Base-by-base conservation (phyloP, 2,797 vertebrate species). In the Lacerta agilis region DNA sequence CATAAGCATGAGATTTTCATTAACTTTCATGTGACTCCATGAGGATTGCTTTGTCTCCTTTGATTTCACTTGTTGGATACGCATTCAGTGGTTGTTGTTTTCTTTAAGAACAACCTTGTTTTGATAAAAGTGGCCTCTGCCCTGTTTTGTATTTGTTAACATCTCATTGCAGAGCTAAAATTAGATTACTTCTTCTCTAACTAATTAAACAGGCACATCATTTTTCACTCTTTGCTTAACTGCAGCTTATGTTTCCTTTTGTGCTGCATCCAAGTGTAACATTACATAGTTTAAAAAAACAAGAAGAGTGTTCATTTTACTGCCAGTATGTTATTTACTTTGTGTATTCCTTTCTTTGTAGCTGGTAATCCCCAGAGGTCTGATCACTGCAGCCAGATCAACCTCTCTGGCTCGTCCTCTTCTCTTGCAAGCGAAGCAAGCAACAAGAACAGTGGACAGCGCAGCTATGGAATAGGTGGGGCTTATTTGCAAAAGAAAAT, bases 391-490 rank as follows among this genome's bases (percentile, higher is more conserved):
- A 96, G 96, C 94, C 98, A 97, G 85, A 96, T 98, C 96, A 98
- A 97, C 92, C 95, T 98, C 90, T 98, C 98, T 20, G 98, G 98
- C 90, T 98, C 98, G 0, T 98, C 97, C 17, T 99, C 98, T 0
- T 98, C 98, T 1, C 97, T 98, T 82, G 98, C 98, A 94, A 97
- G 98, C 79, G 98, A 99, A 90, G 93, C 97, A 96, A 98, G 97
- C 97, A 97, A 97, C 93, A 98, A 97, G 95, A 98, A 96, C 87
- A 97, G 95, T 86, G 97, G 96, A 81, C 96, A 95, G 8, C 97
- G 95, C 92, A 98, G 97, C 96, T 98, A 98, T 15, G 98, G 98
- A 97, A 99, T 99, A 99, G 98, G 98, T 98, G 97, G 97, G 97
- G 96, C 97, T 96, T 98, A 98, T 90, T 98, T 99, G 90, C 98